Conservation (phyloP, 2,113 vertebrate genomes). For the Pterocles orientalis region DNA sequence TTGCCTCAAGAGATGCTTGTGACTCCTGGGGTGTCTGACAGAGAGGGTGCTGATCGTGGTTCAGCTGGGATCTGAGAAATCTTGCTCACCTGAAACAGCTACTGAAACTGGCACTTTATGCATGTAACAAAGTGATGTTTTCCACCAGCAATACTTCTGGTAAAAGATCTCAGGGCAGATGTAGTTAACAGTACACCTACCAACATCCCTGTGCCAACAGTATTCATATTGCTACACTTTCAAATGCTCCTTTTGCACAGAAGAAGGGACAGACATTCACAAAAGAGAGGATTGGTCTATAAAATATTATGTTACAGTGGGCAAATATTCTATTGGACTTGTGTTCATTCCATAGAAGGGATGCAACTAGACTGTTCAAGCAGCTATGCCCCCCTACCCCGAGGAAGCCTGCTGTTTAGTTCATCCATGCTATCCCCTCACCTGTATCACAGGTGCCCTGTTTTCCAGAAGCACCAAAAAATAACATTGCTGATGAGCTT, state of each 20-base stretch:
- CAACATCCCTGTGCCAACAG: not conserved
- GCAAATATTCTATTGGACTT: not conserved
- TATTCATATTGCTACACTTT: not conserved
- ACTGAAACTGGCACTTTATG: not conserved
- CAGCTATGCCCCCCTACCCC: not conserved
- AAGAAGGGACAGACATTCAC: not conserved
- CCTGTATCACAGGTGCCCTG: not conserved
- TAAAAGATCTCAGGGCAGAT: not conserved
- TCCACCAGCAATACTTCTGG: not conserved
- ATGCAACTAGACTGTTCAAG: not conserved
- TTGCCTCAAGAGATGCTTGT: not conserved
- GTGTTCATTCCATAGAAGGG: not conserved
- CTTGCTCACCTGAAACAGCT: rapidly evolving
- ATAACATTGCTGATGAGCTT: not conserved
- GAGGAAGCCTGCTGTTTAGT: not conserved
- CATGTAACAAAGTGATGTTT: not conserved
- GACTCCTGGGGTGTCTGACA: rapidly evolving
- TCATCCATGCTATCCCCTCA: not conserved
- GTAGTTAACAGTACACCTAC: not conserved
- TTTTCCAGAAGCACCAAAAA: not conserved
- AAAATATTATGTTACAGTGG: not conserved
- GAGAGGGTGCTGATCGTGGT: not conserved
- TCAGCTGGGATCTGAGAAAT: not conserved
- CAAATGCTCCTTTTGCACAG: not conserved
- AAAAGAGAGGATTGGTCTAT: not conserved